These are phyloP conservation scores for Bucorvus abyssinicus DNA, from an alignment of 2,797 vertebrate genomes.

Conservation along the genomic window DNA sequence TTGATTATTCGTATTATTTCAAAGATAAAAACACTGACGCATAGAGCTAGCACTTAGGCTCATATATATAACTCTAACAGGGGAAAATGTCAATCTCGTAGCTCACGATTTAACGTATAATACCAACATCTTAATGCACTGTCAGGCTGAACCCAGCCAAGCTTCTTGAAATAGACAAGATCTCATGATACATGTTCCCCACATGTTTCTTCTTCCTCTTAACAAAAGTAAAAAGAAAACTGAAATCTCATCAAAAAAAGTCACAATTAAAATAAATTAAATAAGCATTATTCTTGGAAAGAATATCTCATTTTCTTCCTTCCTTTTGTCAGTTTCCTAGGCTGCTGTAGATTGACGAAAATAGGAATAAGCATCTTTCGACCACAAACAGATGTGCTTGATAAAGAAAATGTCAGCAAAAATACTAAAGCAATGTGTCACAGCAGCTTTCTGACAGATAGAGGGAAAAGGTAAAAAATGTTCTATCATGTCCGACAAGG, in stretches of 20 bases:
- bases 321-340: slow-evolving; percentile 73
- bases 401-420: slow-evolving; percentile 99
- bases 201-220: not conserved
- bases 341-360: slow-evolving; percentile 77
- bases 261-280: not conserved
- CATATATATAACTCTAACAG: not conserved
- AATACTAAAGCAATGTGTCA: slow-evolving; percentile 95
- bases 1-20: not conserved
- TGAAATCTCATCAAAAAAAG: not conserved
- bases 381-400: slow-evolving; percentile 91
- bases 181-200: not conserved
- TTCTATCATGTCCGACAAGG: slow-evolving; percentile 99
- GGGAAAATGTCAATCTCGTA: not conserved
- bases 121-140: not conserved
- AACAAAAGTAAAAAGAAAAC: not conserved
- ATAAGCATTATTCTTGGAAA: slow-evolving; percentile 2
- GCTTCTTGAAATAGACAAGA: not conserved
- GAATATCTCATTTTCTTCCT: slow-evolving; percentile 37
- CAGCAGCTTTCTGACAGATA: slow-evolving; percentile 92
- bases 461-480: slow-evolving; percentile 98
- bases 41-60: not conserved
- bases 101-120: not conserved
- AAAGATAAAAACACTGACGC: not conserved
- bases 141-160: not conserved
- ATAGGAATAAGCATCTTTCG: slow-evolving; percentile 86